Base-by-base conservation (phyloP, 2,113 vertebrate species). In the Stegastes partitus region DNA sequence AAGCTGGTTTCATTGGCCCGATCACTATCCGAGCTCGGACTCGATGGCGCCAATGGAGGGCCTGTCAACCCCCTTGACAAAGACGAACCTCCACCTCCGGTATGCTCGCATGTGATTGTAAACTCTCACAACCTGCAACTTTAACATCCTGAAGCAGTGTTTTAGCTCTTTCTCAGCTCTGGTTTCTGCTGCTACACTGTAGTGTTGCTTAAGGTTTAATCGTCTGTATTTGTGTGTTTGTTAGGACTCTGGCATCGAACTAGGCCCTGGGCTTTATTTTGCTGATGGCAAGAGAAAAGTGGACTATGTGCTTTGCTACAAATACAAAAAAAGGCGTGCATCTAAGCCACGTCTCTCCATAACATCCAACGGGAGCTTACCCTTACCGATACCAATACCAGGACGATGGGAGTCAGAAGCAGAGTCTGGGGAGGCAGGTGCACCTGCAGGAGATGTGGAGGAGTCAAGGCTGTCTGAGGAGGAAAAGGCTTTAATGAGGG, bases 221-320 rank as follows among this genome's bases (percentile, higher is more conserved):
- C 37, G 37, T 21, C 5, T 51, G 1, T 75, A 31, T 74, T 49
- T 74, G 47, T 54, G 56, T 21, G 21, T 82, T 31, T 82, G 12
- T 74, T 59, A 93, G 92, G 88, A 87, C 22, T 66, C 74, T 10
- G 0, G 85, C 66, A 93, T 92, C 44, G 93, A 93, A 28, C 80
- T 94, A 14, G 91, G 90, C 28, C 89, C 86, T 28, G 89, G 92
- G 42, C 93, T 96, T 90, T 96, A 93, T 86, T 98, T 99, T 76
- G 83, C 91, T 1, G 97, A 99, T 85, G 97, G 94, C 77, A 95
- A 92, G 84, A 96, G 96, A 77, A 99, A 97, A 92, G 97, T 99
- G 0, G 98, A 99, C 87, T 99, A 99, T 0, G 94, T 99, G 34
- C 92, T 99, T 1, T 96, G 93, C 26, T 99, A 98, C 86, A 96